Evolutionary conservation across 2,113 vertebrate species (phyloP).

Genomic region (Puntigrus tetrazona): DNA sequence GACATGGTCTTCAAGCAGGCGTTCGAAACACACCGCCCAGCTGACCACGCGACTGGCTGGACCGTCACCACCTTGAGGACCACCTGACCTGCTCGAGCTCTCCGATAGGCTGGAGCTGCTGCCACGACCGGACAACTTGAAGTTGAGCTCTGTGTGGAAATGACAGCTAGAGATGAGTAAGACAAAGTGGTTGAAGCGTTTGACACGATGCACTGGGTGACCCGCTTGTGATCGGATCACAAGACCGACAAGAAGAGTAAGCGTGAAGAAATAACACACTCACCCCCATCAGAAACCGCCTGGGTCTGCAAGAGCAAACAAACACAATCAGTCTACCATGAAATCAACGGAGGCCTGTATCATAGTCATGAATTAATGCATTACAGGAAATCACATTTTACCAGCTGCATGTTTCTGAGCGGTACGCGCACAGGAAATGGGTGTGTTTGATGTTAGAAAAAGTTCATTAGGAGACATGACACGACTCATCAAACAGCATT

Average conservation of each 20-base stretch:
- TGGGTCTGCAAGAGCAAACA: slow-evolving; percentile 70
- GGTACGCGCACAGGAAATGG: slow-evolving; percentile 48
- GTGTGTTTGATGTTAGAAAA: slow-evolving; percentile 12
- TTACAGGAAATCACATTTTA: slow-evolving; percentile 7
- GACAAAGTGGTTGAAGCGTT: neutral
- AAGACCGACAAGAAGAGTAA: neutral
- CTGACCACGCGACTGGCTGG: slow-evolving; percentile 82
- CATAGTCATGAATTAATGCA: neutral
- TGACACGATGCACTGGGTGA: neutral
- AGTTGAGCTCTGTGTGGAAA: slow-evolving; percentile 72
- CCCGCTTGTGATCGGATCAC: neutral
- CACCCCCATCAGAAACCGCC: slow-evolving; percentile 82
- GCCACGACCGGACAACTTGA: slow-evolving; percentile 69
- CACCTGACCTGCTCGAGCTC: slow-evolving; percentile 65
- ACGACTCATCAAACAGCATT: neutral
- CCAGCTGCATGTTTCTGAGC: slow-evolving; percentile 30
- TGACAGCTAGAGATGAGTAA: neutral
- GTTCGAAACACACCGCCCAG: slow-evolving; percentile 94
- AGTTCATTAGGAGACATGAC: neutral
- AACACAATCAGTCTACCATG: slow-evolving; percentile 27
- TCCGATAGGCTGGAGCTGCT: slow-evolving; percentile 77
- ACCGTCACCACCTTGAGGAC: slow-evolving; percentile 58
- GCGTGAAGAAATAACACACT: slow-evolving; percentile 51
- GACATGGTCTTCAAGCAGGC: slow-evolving; percentile 85
- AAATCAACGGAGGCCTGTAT: neutral